phyloP scores from a whole-genome alignment of 1,140 invertebrate genomes.

The Heliconius nattereri region DNA sequence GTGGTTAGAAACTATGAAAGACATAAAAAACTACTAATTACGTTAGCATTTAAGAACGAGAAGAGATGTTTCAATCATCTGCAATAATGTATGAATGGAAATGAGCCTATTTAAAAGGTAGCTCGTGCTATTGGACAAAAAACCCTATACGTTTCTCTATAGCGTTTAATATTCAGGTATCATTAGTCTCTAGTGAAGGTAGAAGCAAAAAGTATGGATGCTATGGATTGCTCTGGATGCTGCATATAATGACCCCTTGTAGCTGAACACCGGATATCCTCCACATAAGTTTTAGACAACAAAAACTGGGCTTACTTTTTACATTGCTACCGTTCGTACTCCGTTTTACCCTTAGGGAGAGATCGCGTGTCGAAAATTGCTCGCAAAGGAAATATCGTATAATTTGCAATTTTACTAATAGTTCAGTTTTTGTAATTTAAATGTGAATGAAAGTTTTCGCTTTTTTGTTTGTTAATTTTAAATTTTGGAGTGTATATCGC shows the following conservation, averaged over 20 bases:
- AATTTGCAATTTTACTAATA: slow-evolving; percentile 37
- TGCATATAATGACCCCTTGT: slow-evolving; percentile 67
- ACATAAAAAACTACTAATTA: not conserved
- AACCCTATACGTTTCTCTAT: not conserved
- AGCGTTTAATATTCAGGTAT: not conserved
- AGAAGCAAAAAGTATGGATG: slow-evolving; percentile 60
- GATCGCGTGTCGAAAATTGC: slow-evolving; percentile 74
- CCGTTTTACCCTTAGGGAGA: slow-evolving; percentile 50
- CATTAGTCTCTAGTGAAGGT: slow-evolving; percentile 23
- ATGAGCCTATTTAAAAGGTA: not conserved
- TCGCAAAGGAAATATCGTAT: slow-evolving; percentile 38
- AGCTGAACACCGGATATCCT: slow-evolving; percentile 73
- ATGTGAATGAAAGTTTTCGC: not conserved
- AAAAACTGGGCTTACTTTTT: slow-evolving; percentile 53
- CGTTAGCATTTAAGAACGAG: not conserved
- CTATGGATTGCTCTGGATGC: slow-evolving; percentile 57
- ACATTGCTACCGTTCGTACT: slow-evolving; percentile 64
- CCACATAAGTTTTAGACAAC: slow-evolving; percentile 67
- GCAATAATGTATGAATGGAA: not conserved
- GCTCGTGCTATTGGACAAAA: not conserved
- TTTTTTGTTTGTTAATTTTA: not conserved
- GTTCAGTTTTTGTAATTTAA: not conserved
- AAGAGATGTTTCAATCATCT: slow-evolving; percentile 9
- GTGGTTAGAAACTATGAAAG: not conserved
- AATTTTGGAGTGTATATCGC: not conserved